Evolutionary conservation across 2,797 vertebrate genomes (phyloP), one percentile per base, ranked within the genome.

Genomic region (Crenuchus spilurus): DNA sequence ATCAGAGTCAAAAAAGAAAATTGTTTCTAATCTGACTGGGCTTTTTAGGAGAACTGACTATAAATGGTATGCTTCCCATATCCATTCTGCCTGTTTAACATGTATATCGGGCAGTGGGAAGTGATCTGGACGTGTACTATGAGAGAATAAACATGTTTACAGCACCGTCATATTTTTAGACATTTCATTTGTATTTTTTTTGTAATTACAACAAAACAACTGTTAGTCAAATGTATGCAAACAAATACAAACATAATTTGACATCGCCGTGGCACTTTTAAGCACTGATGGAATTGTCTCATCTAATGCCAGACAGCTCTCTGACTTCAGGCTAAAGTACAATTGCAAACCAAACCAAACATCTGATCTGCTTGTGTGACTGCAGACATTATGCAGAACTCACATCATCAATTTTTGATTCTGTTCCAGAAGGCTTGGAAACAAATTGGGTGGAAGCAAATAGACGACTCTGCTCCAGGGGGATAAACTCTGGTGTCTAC

Each of bases 341-440:
- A 28, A 28, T 13, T 41, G 0, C 14, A 71, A 60, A 66, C 6
- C 11, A n/a, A 24, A 24, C 33, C 31, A 24, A n/a, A 42, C 20
- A 31, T 24, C 33, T 26, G 33, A 64, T 60, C 28, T 69, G 13
- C 24, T 30, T 9, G 3, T 49, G 35, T 75, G 11, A 28, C 13
- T 22, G 7, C 18, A 14, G 66, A 10, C 22, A 72, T 24, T 11
- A 74, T 46, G 6, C 26, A 75, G 62, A 24, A 31, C 22, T 51
- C 51, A 39, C 20, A 41, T 37, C 61, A 75, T 75, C 28, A n/a
- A 69, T 77, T 44, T 79, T 72, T 72, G 9, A 82, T 82, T 82
- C 28, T 41, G 33, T 62, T 82, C 64, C 72, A 77, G 75, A 72
- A 63, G 60, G 55, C 49, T 71, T 68, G 44, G 55, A 41, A 68